These are phyloP conservation scores for Mechanitis messenoides DNA, from an alignment of 2,888 invertebrate species.

Conservation along the genomic window DNA sequence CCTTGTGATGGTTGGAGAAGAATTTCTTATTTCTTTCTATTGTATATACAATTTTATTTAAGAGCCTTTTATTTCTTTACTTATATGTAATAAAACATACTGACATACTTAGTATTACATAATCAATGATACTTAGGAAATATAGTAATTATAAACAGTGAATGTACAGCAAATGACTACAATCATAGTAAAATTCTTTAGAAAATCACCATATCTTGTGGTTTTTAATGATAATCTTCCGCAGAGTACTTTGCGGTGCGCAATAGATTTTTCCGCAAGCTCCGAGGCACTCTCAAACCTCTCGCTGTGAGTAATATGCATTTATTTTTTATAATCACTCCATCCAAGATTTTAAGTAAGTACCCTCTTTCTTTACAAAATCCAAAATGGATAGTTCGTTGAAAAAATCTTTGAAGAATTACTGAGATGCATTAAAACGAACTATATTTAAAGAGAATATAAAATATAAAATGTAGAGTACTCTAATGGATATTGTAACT, in stretches of 20 bases:
- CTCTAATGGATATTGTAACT: no score
- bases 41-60: slow-evolving; percentile 4
- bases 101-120: background rate
- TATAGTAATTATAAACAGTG: slow-evolving; percentile 28
- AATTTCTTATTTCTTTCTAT: slow-evolving; percentile 36
- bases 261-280: slow-evolving; percentile 26
- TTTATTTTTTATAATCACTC: slow-evolving; percentile 22
- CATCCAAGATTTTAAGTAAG: slow-evolving; percentile 10
- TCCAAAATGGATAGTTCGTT: background rate
- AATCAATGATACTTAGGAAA: background rate
- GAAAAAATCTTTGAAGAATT: background rate
- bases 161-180: slow-evolving; percentile 29
- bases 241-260: slow-evolving; percentile 26
- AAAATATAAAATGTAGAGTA: background rate
- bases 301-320: slow-evolving; percentile 22
- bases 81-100: background rate
- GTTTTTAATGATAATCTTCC: slow-evolving; percentile 33
- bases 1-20: slow-evolving; percentile 36
- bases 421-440: background rate
- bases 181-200: slow-evolving; percentile 31
- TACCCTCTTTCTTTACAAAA: slow-evolving; percentile 1
- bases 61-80: slow-evolving; percentile 4
- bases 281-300: slow-evolving; percentile 22
- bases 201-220: slow-evolving; percentile 33
- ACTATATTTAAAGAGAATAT: background rate